These are phyloP conservation scores for Drosophila sp. DNA, from an alignment of 1,140 invertebrate species.

Conservation along the genomic window DNA sequence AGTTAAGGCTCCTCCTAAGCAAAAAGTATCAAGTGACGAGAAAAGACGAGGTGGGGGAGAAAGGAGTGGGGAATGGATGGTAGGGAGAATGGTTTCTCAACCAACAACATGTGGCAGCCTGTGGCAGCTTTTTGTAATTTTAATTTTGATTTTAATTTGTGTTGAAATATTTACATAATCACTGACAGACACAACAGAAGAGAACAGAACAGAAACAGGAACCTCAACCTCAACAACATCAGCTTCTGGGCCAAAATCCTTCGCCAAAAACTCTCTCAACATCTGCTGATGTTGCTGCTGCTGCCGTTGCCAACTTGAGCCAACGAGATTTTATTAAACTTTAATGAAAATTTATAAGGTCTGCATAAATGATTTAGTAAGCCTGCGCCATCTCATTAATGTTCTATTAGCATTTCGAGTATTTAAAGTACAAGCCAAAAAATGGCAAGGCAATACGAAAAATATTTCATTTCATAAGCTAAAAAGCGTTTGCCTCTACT, in stretches of 20 bases:
- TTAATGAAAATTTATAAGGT: constrained; percentile 81
- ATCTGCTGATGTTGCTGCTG: constrained; percentile 47
- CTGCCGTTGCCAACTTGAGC: constrained; percentile 24
- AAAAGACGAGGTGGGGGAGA: constrained; percentile 41
- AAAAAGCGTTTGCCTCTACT: background rate
- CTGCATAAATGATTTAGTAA: constrained; percentile 80
- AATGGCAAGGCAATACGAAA: constrained; percentile 39
- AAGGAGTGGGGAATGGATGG: background rate
- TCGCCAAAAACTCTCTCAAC: constrained; percentile 35
- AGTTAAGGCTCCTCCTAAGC: constrained; percentile 51
- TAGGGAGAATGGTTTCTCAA: constrained; percentile 9
- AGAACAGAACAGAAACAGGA: constrained; percentile 33
- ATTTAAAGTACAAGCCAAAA: constrained; percentile 37
- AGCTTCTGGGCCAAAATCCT: constrained; percentile 19
- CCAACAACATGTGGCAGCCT: constrained; percentile 72
- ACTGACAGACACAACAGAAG: constrained; percentile 61
- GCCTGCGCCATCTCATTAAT: constrained; percentile 44
- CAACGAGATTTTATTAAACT: constrained; percentile 70
- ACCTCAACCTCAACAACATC: constrained; percentile 23
- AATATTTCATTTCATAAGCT: constrained; percentile 51
- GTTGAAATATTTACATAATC: constrained; percentile 82
- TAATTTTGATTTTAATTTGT: constrained; percentile 82
- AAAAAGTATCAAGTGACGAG: constrained; percentile 57
- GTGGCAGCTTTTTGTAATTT: constrained; percentile 80
- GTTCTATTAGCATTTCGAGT: constrained; percentile 41